Percentiles rank a stretch among this genome's conserved stretches.
Evolutionary conservation across 23 tunicate species (phyloP).

Genomic region (Trididemnum clinides): DNA sequence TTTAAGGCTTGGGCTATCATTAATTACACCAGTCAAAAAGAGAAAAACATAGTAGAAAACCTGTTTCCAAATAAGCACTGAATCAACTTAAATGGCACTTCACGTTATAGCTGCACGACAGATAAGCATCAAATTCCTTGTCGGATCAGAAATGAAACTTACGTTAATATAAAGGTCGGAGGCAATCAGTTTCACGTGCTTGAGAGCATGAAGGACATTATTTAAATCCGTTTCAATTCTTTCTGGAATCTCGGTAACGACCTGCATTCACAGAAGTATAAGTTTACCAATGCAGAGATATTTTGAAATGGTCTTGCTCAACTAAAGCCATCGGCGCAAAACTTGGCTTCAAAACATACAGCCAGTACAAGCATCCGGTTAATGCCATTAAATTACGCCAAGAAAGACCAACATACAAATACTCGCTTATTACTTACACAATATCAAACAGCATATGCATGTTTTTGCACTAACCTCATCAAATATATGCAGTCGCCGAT

Average conservation of each 20-base stretch:
- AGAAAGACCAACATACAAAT: too few relatives aligned
- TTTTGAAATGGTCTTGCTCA: too few relatives aligned
- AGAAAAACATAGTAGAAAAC: neutral
- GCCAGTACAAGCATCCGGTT: too few relatives aligned
- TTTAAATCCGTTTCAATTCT: constrained; percentile 59
- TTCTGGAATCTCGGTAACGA: constrained; percentile 24
- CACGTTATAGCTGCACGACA: neutral
- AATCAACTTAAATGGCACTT: neutral
- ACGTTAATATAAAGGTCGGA: constrained; percentile 83
- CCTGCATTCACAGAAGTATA: neutral
- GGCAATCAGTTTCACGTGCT: constrained; percentile 66
- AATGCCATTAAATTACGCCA: too few relatives aligned
- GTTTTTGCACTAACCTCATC: constrained; percentile 51
- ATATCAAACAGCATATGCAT: too few relatives aligned
- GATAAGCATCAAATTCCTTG: neutral
- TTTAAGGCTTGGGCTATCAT: too few relatives aligned
- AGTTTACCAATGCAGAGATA: too few relatives aligned
- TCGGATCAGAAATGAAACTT: constrained; percentile 14
- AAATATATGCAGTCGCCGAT: constrained; percentile 60
- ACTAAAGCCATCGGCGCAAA: too few relatives aligned
- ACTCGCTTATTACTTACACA: too few relatives aligned
- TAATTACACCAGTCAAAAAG: too few relatives aligned
- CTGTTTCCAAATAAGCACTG: neutral
- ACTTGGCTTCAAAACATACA: too few relatives aligned
- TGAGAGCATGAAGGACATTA: constrained; percentile 49